Evolutionary conservation across 2,113 vertebrate species (phyloP).

Genomic region (Mirza zaza): DNA sequence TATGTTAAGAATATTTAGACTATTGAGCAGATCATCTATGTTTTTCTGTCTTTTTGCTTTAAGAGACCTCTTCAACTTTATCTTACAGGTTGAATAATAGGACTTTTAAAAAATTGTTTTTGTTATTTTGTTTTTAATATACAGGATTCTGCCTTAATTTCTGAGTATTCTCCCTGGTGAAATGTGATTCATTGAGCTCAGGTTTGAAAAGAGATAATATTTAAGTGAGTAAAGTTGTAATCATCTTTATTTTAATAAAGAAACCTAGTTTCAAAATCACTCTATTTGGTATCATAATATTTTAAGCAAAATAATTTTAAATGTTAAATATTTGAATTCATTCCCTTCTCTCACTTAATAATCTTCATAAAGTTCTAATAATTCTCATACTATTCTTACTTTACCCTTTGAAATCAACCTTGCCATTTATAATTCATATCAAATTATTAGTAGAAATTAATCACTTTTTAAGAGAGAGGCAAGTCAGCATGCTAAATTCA

Average conservation of each 20-base stretch:
- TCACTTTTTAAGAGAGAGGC: background rate
- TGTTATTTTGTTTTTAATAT: background rate
- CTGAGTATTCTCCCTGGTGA: background rate
- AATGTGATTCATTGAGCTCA: background rate
- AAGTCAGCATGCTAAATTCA: background rate
- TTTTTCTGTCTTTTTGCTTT: background rate
- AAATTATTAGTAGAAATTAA: conserved; percentile 36
- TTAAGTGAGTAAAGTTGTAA: background rate
- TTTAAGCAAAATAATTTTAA: conserved; percentile 49
- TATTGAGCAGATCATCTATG: background rate
- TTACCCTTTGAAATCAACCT: background rate
- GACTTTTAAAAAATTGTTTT: background rate
- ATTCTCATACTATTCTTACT: background rate
- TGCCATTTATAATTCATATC: conserved; percentile 38
- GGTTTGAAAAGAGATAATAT: background rate
- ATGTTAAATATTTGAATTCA: background rate
- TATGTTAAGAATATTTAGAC: background rate
- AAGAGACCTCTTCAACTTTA: background rate
- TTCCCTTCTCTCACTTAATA: background rate
- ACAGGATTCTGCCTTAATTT: background rate
- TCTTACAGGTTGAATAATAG: background rate
- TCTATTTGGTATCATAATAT: background rate
- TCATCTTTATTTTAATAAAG: background rate
- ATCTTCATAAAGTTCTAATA: background rate
- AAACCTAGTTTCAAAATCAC: background rate